These are phyloP conservation scores for Hybos culiciformis DNA, from an alignment of 2,888 invertebrate species.

Conservation along the genomic window DNA sequence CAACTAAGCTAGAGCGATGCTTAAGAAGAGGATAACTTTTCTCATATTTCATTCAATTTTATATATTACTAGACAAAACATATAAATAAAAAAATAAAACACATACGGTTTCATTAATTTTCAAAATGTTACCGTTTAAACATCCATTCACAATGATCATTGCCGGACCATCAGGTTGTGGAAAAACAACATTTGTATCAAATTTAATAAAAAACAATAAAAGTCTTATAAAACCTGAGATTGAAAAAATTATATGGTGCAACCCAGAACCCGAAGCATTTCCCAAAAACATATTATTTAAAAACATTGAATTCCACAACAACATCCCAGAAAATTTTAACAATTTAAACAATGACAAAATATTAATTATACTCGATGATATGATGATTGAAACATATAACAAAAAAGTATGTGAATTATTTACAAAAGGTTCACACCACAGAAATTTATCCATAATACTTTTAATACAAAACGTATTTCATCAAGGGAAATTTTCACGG, in stretches of 20 bases:
- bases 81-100: no score
- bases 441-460: neutral
- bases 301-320: slow-evolving; percentile 1
- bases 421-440: neutral
- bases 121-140: no score
- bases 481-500: neutral
- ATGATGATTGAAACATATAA: slow-evolving; percentile 2
- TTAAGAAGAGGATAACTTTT: no score
- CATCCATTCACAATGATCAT: slow-evolving; percentile 7
- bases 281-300: no score
- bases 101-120: no score
- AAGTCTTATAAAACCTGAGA: neutral
- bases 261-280: slow-evolving; percentile 4
- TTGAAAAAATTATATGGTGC: slow-evolving; percentile 6
- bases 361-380: slow-evolving; percentile 2
- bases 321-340: no score
- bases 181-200: slow-evolving; percentile 5
- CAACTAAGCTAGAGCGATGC: no score
- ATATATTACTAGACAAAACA: no score
- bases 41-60: no score
- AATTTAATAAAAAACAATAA: slow-evolving; percentile 1
- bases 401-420: neutral
- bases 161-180: slow-evolving; percentile 4
- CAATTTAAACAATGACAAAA: no score
- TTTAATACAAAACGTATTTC: neutral